phyloP scores from a whole-genome alignment of 2,113 vertebrate genomes.

The Stegastes partitus region DNA sequence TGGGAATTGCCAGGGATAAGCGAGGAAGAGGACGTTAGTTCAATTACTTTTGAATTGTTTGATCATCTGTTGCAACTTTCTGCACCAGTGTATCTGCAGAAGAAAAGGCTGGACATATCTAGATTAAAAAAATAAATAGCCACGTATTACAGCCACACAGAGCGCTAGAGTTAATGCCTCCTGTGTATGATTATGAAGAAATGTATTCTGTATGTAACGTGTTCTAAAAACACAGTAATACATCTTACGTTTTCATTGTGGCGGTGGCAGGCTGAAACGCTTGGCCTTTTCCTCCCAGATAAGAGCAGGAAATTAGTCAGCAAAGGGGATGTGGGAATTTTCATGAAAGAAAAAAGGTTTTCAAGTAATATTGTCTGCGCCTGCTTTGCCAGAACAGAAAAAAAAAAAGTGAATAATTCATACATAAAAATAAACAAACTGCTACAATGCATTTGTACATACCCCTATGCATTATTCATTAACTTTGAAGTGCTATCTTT shows the following conservation, averaged over 20 bases:
- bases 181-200: background rate
- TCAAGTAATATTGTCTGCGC: background rate
- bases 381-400: background rate
- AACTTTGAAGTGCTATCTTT: background rate
- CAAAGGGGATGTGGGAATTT: background rate
- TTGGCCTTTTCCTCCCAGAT: constrained; percentile 28
- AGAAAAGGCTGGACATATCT: background rate
- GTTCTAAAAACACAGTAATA: constrained; percentile 25
- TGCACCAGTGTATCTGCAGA: background rate
- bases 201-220: background rate
- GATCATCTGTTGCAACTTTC: background rate
- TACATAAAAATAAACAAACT: background rate
- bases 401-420: constrained; percentile 14
- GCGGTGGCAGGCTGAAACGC: background rate
- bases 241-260: constrained; percentile 22
- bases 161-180: too few relatives aligned
- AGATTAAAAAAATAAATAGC: too few relatives aligned
- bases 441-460: background rate
- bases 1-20: background rate
- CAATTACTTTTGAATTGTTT: background rate
- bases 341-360: constrained; percentile 10
- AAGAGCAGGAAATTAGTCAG: constrained; percentile 41
- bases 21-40: background rate
- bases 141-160: too few relatives aligned
- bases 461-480: background rate